A percentile compares a stretch with the other conserved stretches of the same genome.
Conservation (phyloP, 2,797 vertebrate species). For the Loriculus beryllinus region DNA sequence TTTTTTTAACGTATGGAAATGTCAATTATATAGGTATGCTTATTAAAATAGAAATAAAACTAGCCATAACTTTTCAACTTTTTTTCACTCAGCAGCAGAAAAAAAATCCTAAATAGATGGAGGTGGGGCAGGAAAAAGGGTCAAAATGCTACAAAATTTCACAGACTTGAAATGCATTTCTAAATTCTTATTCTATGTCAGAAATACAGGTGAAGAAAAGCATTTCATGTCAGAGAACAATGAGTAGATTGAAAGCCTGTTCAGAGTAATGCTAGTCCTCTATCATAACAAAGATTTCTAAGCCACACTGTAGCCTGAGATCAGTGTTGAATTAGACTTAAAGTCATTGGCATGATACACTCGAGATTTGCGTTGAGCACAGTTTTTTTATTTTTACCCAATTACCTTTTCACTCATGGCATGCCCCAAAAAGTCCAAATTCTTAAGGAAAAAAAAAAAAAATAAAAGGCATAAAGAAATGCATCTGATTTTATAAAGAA, state of each 20-base stretch:
- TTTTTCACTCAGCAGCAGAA: conserved; percentile 48
- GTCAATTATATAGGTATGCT: conserved; percentile 74
- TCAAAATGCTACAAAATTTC: conserved; percentile 29
- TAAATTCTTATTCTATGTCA: neutral
- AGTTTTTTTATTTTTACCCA: neutral
- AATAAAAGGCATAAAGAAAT: neutral
- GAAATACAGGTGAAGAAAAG: neutral
- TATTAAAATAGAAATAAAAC: conserved; percentile 72
- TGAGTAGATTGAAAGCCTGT: neutral
- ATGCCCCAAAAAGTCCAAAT: neutral
- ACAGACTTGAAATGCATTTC: conserved; percentile 9
- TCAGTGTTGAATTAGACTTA: neutral
- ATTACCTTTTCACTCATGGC: neutral
- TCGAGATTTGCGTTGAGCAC: neutral
- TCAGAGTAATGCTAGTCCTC: neutral
- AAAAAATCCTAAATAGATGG: neutral
- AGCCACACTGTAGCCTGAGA: neutral
- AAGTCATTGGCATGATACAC: neutral
- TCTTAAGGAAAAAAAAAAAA: neutral
- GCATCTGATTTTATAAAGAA: neutral
- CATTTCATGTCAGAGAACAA: neutral
- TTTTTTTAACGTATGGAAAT: conserved; percentile 81
- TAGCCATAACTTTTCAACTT: conserved; percentile 75
- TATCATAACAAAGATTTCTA: neutral
- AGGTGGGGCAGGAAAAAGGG: neutral